Evolutionary conservation across 2,888 invertebrate species (phyloP), one percentile per base, ranked within the genome.

Genomic region (Erebia ligea): DNA sequence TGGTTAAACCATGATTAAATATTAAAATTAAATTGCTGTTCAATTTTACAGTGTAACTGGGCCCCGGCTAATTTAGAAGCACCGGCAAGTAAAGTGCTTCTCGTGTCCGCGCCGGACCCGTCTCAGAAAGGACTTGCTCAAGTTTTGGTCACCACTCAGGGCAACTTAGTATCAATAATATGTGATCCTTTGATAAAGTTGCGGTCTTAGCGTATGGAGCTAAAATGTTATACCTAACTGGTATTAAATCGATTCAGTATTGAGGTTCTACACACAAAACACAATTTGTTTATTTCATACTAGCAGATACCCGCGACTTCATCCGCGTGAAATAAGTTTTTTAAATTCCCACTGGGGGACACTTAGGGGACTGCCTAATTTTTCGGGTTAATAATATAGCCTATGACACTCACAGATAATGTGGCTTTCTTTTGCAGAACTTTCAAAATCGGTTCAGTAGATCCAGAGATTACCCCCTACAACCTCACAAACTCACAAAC

Each of bases 11-110:
- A 61, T 61, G 45, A 5, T 61, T 61, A 6, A 40, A n/a, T 5
- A n/a, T 21, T 61, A 3, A 59, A 59, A 40, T 59, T 71, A 63
- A 54, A 66, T 61, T n/a, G 57, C 57, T 1, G 70, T 42, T 82
- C 73, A 78, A 71, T 2, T 13, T 1, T 3, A 34, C 11, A 9
- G 84, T 86, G 78, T n/a, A 70, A 80, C 78, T 75, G 54, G 76
- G 9, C 70, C 76, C 59, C 45, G 76, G 86, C 85, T 90, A 91
- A 92, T 91, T 91, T 91, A 84, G 87, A 86, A 90, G 87, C 88
- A 90, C 91, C 82, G 88, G 84, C 79, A 85, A 83, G 88, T 82
- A 89, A 92, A 92, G 92, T 92, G 92, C 86, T 77, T 88, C 82
- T 91, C 88, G 88, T 86, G 86, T 80, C 82, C 82, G 82, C 82